Base-by-base conservation (phyloP, 2,888 invertebrate species). In the Biston betularia region DNA sequence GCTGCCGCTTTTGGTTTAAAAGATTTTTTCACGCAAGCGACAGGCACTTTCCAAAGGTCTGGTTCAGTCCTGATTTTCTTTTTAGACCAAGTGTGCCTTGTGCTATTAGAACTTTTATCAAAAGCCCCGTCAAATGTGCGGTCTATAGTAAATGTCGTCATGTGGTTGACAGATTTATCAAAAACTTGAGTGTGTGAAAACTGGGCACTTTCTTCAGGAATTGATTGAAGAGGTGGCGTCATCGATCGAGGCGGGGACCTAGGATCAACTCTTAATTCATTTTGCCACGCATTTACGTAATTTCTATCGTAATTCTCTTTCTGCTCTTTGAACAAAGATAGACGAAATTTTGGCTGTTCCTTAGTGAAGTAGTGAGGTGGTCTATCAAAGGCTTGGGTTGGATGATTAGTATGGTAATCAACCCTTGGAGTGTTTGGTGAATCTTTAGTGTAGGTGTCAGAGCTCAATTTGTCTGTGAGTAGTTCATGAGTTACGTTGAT, bases 401-500 rank as follows among this genome's bases (percentile, higher is more conserved):
- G 49, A 2, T 58, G 58, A 24, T 73, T 68, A 65, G 81, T 75
- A 14, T 69, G 74, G 11, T 92, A 24, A 24, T 24, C 24, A 24
- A 24, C 89, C 14, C 83, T 68, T n/a, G 84, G 82, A n/a, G 83
- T 84, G 54, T 84, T 83, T 0, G 93, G 93, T 0, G 94, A 94
- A 46, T 94, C 94, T 79, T 94, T 95, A 7, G 93, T 93, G 69
- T 89, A 95, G 0, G 95, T 95, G 72, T 94, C 94, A 0, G 92
- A 90, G 77, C 89, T 91, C 10, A 90, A 73, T 82, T 89, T 77
- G 33, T 90, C 88, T 53, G 90, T 89, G 52, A 86, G 77, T 24
- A 90, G 69, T 59, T 90, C 89, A 55, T 90, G 87, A 7, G 87
- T 87, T 53, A 92, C 90, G 63, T 88, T 85, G 0, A 84, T 55